Conservation (phyloP, 2,113 vertebrate species). For the Ancistrus triradiatus region DNA sequence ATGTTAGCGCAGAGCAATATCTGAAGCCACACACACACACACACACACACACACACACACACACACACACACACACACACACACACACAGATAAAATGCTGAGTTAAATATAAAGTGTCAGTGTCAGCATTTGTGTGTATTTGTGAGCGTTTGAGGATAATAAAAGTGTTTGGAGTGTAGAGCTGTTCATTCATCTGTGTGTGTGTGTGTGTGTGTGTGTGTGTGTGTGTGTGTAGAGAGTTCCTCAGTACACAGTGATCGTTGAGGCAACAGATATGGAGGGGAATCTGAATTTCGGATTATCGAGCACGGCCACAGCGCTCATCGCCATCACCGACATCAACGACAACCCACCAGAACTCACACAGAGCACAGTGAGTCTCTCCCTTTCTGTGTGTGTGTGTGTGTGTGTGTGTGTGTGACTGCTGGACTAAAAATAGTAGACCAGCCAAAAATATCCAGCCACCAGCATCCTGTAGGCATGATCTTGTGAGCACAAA, state of each 20-base stretch:
- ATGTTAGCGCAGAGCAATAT: too few relatives aligned
- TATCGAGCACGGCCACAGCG: slow-evolving; percentile 92
- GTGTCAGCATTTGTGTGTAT: background rate
- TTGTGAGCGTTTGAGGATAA: too few relatives aligned
- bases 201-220: slow-evolving; percentile 32
- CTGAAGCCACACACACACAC: background rate
- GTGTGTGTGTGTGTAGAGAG: slow-evolving; percentile 73
- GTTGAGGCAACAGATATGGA: slow-evolving; percentile 96
- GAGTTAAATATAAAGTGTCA: background rate
- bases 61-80: slow-evolving; percentile 7
- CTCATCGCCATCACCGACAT: slow-evolving; percentile 89
- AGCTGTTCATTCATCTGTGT: slow-evolving; percentile 52
- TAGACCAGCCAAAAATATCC: too few relatives aligned
- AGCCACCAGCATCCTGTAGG: too few relatives aligned
- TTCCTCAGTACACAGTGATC: slow-evolving; percentile 91
- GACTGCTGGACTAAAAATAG: too few relatives aligned
- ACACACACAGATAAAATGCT: slow-evolving; percentile 20
- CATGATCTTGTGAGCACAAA: too few relatives aligned
- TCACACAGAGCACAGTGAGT: slow-evolving; percentile 87
- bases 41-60: slow-evolving; percentile 6
- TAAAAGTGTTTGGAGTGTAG: slow-evolving; percentile 58
- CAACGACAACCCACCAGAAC: slow-evolving; percentile 93
- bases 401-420: slow-evolving; percentile 6
- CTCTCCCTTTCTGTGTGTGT: background rate
- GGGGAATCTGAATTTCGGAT: slow-evolving; percentile 91